Evolutionary conservation across 2,113 vertebrate species (phyloP), one percentile per base, ranked within the genome.

Genomic region (Pipa parva): DNA sequence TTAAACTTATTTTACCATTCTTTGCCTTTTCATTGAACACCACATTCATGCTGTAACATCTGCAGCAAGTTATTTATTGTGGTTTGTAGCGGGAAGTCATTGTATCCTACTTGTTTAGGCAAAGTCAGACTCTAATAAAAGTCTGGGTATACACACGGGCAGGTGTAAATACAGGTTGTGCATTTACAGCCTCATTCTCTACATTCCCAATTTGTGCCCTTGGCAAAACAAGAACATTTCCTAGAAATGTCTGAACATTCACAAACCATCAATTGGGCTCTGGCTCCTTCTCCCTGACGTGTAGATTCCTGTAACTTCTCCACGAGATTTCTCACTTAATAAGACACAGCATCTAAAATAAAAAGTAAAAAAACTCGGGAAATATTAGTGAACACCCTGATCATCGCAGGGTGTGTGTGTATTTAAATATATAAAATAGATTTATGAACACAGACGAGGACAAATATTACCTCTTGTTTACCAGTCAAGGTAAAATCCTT

Each of bases 131-230:
- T 15, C 7, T 33, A 24, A 31, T 65, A 65, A 65, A 62, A 45
- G 37, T 8, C 7, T 13, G 13, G 20, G 25, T 22, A 28, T n/a
- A 18, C 2, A 48, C 37, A 15, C 13, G 22, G 27, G 21, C 52
- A 66, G 52, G 39, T 66, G 52, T 56, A 48, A 31, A 18, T 42
- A 21, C 60, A 63, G 60, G 46, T 28, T 62, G n/a, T 56, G 39
- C 46, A 49, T 49, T 49, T 49, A 49, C 46, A 49, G 15, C 13
- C 37, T 66, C 63, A 66, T 66, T 66, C 63, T 57, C 63, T 9
- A 27, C 37, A 66, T 66, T 66, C 63, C 52, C 63, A 48, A n/a
- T 39, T 20, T 46, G 36, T 24, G 63, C 63, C 63, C 28, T 20
- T 55, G 63, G 48, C 29, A 51, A 37, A 54, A 22, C 9, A 15